Conservation (phyloP, 2,888 invertebrate genomes). For the Tinea semifulvella region DNA sequence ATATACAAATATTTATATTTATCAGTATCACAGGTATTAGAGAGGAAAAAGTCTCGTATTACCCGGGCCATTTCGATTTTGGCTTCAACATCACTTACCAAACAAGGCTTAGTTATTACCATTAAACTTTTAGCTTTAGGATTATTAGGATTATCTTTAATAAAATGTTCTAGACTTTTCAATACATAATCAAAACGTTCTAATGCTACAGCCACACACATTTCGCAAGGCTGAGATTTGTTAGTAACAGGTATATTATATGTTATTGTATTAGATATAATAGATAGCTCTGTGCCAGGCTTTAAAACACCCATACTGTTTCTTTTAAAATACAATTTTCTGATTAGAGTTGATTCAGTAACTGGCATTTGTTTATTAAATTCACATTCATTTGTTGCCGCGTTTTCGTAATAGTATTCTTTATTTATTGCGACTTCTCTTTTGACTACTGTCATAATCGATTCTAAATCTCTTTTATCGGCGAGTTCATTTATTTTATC, state of each 20-base stretch:
- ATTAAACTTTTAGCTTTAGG: constrained; percentile 27
- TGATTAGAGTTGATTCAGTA: constrained; percentile 35
- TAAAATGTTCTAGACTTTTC: constrained; percentile 32
- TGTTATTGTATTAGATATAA: too few relatives aligned
- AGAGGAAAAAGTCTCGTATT: constrained; percentile 12
- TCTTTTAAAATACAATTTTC: constrained; percentile 34
- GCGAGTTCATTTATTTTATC: constrained; percentile 15
- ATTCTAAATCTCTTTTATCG: constrained; percentile 32
- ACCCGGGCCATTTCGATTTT: constrained; percentile 28
- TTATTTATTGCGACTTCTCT: constrained; percentile 41
- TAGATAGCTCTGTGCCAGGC: too few relatives aligned
- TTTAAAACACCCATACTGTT: background rate
- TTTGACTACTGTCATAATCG: constrained; percentile 43
- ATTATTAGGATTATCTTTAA: constrained; percentile 32
- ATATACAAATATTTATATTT: constrained; percentile 38
- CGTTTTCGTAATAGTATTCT: constrained; percentile 29
- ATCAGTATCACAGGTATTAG: constrained; percentile 21
- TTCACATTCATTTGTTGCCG: constrained; percentile 28
- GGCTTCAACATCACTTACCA: constrained; percentile 28
- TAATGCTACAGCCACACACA: constrained; percentile 32
- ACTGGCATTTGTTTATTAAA: constrained; percentile 39
- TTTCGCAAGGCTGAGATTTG: constrained; percentile 15
- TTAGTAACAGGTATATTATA: background rate
- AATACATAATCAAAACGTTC: constrained; percentile 34
- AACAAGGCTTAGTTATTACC: constrained; percentile 30